A percentile compares a stretch with the other conserved stretches of the same genome.
phyloP scores from a whole-genome alignment of 1,140 invertebrate genomes.

The Zaprionus capensis region DNA sequence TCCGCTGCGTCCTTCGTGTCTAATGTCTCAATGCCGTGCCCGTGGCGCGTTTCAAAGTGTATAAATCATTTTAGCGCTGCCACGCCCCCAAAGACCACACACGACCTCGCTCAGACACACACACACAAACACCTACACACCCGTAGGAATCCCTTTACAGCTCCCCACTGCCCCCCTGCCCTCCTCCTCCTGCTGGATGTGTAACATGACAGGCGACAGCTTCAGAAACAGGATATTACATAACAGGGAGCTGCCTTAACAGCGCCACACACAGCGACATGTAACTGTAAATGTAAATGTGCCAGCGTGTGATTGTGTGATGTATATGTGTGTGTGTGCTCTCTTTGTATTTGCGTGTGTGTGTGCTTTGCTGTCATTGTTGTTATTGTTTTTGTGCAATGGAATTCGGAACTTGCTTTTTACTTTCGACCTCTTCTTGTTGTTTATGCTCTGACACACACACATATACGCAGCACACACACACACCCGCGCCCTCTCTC shows the following conservation, averaged over 20 bases:
- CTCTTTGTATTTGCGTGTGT: constrained; percentile 9
- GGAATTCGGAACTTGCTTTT: constrained; percentile 27
- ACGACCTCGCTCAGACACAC: constrained; percentile 16
- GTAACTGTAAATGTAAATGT: constrained; percentile 60
- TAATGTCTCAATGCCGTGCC: constrained; percentile 81
- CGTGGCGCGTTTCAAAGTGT: constrained; percentile 52
- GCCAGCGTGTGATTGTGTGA: constrained; percentile 11
- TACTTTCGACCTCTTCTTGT: constrained; percentile 22
- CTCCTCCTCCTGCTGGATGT: constrained; percentile 41
- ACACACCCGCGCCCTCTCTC: neutral
- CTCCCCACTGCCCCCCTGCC: neutral
- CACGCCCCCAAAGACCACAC: constrained; percentile 52
- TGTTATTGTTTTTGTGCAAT: constrained; percentile 49
- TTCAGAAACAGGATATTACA: constrained; percentile 80
- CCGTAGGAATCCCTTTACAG: neutral
- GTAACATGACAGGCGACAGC: constrained; percentile 78
- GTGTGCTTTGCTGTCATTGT: constrained; percentile 39
- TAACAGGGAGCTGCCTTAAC: constrained; percentile 75
- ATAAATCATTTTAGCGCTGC: constrained; percentile 75
- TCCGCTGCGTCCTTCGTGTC: constrained; percentile 57
- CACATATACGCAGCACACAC: neutral
- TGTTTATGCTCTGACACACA: constrained; percentile 25
- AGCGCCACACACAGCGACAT: constrained; percentile 26
- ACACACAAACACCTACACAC: constrained; percentile 13
- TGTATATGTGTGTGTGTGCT: constrained; percentile 14